Conservation (phyloP, 2,888 invertebrate species). For the Mallateleia sp. region DNA sequence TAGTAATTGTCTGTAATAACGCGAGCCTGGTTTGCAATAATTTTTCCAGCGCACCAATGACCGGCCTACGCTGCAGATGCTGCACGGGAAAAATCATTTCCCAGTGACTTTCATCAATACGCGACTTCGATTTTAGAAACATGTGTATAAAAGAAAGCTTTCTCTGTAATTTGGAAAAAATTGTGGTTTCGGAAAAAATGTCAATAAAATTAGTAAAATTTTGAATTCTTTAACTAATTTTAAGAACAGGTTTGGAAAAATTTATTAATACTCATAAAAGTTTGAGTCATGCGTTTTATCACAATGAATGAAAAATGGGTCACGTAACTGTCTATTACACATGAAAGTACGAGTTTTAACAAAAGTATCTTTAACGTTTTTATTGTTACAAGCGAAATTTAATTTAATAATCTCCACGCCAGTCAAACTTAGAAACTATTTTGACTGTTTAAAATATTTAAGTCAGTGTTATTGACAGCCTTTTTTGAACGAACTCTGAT, state of each 20-base stretch:
- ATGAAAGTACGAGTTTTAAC: background rate
- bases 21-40: conserved; percentile 26
- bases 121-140: background rate
- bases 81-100: conserved; percentile 44
- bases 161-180: background rate
- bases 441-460: no score
- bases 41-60: conserved; percentile 24
- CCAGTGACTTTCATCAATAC: conserved; percentile 54
- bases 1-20: conserved; percentile 55
- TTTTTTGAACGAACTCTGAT: no score
- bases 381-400: no score
- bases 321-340: background rate
- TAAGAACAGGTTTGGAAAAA: background rate
- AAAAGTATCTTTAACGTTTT: no score
- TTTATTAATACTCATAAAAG: background rate
- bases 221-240: no score
- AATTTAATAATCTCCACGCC: no score
- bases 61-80: conserved; percentile 9
- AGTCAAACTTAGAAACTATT: no score
- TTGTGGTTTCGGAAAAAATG: no score
- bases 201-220: no score
- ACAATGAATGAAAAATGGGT: background rate
- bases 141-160: conserved; percentile 14
- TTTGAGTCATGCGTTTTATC: background rate
- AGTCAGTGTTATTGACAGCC: no score